Conservation (phyloP, 2,888 invertebrate genomes). For the Corbicula japonica region DNA sequence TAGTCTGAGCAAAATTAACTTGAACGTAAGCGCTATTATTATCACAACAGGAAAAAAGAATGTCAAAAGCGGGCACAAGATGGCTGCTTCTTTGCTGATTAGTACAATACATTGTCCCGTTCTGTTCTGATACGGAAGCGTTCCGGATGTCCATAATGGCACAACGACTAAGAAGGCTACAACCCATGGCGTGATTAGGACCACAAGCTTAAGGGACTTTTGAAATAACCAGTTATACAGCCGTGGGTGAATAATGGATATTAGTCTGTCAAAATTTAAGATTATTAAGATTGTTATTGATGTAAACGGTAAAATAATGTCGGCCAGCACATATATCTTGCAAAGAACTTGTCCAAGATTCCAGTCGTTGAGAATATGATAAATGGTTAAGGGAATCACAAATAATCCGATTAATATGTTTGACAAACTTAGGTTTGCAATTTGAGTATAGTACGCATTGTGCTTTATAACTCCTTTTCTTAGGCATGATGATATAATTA, state of each 20-base stretch:
- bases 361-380: slow-evolving; percentile 57
- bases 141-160: slow-evolving; percentile 62
- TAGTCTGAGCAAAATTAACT: slow-evolving; percentile 28
- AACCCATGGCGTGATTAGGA: slow-evolving; percentile 57
- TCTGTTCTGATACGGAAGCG: slow-evolving; percentile 29
- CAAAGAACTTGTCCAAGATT: slow-evolving; percentile 55
- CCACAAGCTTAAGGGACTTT: slow-evolving; percentile 44
- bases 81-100: slow-evolving; percentile 40
- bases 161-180: slow-evolving; percentile 44
- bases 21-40: slow-evolving; percentile 44
- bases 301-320: slow-evolving; percentile 55
- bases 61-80: slow-evolving; percentile 48
- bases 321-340: slow-evolving; percentile 46
- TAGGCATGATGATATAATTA: slow-evolving; percentile 39
- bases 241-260: slow-evolving; percentile 37
- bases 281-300: slow-evolving; percentile 44
- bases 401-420: slow-evolving; percentile 50
- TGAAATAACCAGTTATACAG: slow-evolving; percentile 47
- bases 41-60: slow-evolving; percentile 52
- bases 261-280: slow-evolving; percentile 52
- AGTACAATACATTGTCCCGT: slow-evolving; percentile 54
- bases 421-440: slow-evolving; percentile 51
- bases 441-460: slow-evolving; percentile 48
- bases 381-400: slow-evolving; percentile 57
- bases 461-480: slow-evolving; percentile 11